Base-by-base conservation (phyloP, 1,140 invertebrate genomes). In the Drosophila jambulina region DNA sequence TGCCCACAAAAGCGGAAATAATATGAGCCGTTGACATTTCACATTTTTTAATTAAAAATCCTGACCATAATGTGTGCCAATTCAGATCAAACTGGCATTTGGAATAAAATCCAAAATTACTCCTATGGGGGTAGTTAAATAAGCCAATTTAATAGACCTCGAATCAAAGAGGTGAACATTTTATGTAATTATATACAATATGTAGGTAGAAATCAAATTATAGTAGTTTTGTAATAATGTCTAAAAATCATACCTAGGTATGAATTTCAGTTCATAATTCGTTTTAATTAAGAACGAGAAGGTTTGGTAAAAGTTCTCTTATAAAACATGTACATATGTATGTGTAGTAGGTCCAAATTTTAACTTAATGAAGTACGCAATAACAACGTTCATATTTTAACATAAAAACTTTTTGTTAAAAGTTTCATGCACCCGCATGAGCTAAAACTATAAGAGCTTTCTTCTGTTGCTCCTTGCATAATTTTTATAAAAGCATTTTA, bases 401-500 rank as follows among this genome's bases (percentile, higher is more conserved):
- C 51, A 54, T 23, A 38, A 36, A 36, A 36, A 54, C 21, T 54
- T 54, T 23, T 54, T 9, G 21, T 23, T 36, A 17, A 54, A 23
- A 54, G 13, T 36, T 21, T 23, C 0, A 15, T 23, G 19, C 9
- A 15, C 15, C 6, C 15, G 1, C 3, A 17, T 12, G 2, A 25
- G 46, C 46, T 25, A 56, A 56, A 56, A 29, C 54, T 53, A 54
- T 43, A 63, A 80, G 78, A 70, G 57, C 57, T 25, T 63, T 45
- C 53, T 38, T 23, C 53, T 56, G 53, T 56, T 40, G 51, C 36
- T 54, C 32, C 36, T 69, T 58, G 67, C 71, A 81, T 85, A 85
- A 81, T 85, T 78, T 85, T 78, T 78, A 85, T 85, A 81, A 85
- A 85, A 85, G 82, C 82, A 85, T 85, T 85, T 85, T 85, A 80